A percentile compares a stretch with the other conserved stretches of the same genome.
Conservation (phyloP, 2,113 vertebrate genomes). For the Charina bottae region DNA sequence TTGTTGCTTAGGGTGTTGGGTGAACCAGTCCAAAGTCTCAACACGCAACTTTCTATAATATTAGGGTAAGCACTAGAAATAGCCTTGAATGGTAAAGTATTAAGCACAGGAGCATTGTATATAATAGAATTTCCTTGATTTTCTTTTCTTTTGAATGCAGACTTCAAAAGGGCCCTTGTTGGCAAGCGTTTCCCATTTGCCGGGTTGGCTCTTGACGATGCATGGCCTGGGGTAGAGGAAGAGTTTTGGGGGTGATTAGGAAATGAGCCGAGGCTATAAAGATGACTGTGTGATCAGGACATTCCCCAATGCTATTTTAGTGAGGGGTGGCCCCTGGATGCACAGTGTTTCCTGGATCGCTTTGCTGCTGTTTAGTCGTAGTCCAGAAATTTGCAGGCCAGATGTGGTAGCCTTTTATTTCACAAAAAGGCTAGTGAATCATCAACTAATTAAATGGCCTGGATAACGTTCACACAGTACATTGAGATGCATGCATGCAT, state of each 20-base stretch:
- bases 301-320: background rate
- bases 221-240: conserved; percentile 36
- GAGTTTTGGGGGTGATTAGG: conserved; percentile 26
- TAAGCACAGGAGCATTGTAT: background rate
- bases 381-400: too few relatives aligned
- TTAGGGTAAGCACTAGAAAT: background rate
- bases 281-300: background rate
- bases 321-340: background rate
- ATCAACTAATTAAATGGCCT: too few relatives aligned
- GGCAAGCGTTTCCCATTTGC: conserved; percentile 44
- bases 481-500: too few relatives aligned
- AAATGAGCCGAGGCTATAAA: background rate
- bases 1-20: background rate
- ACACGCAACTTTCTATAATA: background rate
- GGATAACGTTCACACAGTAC: too few relatives aligned
- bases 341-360: too few relatives aligned
- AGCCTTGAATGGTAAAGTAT: conserved; percentile 20
- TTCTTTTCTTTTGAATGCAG: conserved; percentile 20
- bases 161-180: conserved; percentile 44
- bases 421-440: too few relatives aligned
- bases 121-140: conserved; percentile 49
- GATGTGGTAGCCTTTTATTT: too few relatives aligned
- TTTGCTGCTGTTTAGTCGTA: too few relatives aligned
- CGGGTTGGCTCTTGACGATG: conserved; percentile 39
- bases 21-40: background rate